Conservation (phyloP, 2,797 vertebrate species). For the Chloroceryle inda region DNA sequence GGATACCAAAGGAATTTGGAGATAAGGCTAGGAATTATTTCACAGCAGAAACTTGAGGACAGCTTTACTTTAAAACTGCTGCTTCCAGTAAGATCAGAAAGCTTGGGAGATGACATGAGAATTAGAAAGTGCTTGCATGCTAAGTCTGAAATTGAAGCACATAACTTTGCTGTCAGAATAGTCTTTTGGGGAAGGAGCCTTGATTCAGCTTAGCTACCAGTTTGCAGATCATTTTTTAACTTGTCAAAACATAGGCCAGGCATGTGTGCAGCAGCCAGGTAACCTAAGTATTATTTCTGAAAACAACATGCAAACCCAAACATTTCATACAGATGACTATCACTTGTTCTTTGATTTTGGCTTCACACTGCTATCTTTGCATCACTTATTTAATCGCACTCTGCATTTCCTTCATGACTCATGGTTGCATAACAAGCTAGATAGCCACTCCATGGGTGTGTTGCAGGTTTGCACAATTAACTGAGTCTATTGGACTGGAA, state of each 20-base stretch:
- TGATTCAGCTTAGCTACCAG: conserved; percentile 42
- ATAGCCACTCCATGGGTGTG: conserved; percentile 70
- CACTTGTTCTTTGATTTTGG: conserved; percentile 67
- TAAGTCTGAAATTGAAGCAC: conserved; percentile 1
- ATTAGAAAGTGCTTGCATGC: not conserved
- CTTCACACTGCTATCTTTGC: conserved; percentile 64
- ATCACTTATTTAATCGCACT: conserved; percentile 68
- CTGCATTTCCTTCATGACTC: conserved; percentile 74
- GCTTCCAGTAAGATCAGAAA: not conserved
- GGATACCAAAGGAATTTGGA: not conserved
- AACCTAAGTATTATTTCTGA: conserved; percentile 53
- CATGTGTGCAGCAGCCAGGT: conserved; percentile 47
- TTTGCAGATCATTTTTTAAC: conserved; percentile 56
- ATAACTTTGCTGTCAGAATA: not conserved
- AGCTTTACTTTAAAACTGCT: not conserved
- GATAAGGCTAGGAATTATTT: not conserved
- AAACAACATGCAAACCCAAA: conserved; percentile 69
- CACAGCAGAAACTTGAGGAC: not conserved
- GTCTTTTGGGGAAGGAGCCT: too few relatives aligned
- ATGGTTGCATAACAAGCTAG: conserved; percentile 68
- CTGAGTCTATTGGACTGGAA: conserved; percentile 73
- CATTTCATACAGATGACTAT: conserved; percentile 70
- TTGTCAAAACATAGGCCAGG: conserved; percentile 64
- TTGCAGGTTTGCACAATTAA: conserved; percentile 73
- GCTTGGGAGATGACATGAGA: not conserved